Base-by-base conservation (phyloP, 92 coral and sea anemone species). In the Nematostella vectensis region DNA sequence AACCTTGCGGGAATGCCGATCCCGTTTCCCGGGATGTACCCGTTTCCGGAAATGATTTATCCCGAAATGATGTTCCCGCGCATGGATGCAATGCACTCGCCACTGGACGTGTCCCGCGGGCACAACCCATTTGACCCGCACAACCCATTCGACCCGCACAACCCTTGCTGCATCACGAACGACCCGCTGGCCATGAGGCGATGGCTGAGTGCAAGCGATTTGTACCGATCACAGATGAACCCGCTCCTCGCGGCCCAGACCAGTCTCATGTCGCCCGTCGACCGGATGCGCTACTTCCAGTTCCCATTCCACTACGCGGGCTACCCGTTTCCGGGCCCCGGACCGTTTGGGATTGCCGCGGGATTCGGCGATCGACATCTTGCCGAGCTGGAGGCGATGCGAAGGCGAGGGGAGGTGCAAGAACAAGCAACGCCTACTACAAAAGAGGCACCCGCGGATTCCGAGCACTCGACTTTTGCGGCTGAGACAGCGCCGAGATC, bases 101-200 rank as follows among this genome's bases (percentile, higher is more conserved):
- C 70, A 4, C 79, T 68, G 48, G 95, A 85, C n/a, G 54, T 68
- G 31, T 72, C 77, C 50, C 81, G 67, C 37, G 66, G 80, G 26
- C 51, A 81, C 48, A 55, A 40, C 56, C 72, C 79, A 29, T 75
- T 33, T 15, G 40, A 33, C 40, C 40, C 81, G 81, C 40, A 75
- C 47, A 29, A 56, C 75, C 1, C n/a, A n/a, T 75, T 79, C 52
- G 94, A 84, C 62, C 65, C 79, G 20, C 87, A 79, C 50, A 81
- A 76, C 36, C 67, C 87, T 10, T 85, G 84, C 36, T 85, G 83
- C 63, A 19, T 65, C 13, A 71, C 77, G 21, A 63, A 39, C 50
- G 95, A 85, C 38, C 82, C 75, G 20, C 58, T 85, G 54, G 88
- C 95, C 15, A 85, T 85, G 95, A 70, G 95, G 8, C 59, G 95